Base-by-base conservation (phyloP, 2,113 vertebrate genomes). In the Thunnus thynnus region DNA sequence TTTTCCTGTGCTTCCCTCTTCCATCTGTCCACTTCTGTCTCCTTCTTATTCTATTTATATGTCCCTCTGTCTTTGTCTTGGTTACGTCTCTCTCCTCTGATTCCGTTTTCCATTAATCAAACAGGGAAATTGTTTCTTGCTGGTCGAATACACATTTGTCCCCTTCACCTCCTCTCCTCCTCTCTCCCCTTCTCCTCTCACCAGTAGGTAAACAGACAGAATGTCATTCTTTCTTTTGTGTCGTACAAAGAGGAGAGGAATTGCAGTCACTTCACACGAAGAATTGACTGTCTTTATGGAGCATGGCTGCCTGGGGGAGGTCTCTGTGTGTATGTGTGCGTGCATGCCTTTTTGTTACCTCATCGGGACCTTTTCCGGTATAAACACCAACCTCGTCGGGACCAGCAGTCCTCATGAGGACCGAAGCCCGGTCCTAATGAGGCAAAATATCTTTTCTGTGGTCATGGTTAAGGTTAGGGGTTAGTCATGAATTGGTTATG, bases 261-360 rank as follows among this genome's bases (percentile, higher is more conserved):
- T 84, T 83, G 83, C 83, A 84, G 71, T 90, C 78, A 87, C 76
- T 86, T 87, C 79, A 80, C 79, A 81, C 61, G 68, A 90, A 85
- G 82, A 90, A 90, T 83, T 86, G 76, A 82, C 81, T 78, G 87
- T 86, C 67, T 91, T 92, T 86, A 90, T 88, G 82, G 82, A 68
- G 65, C 82, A 76, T 16, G 62, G 88, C 76, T 85, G 77, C 84
- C 78, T 60, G 65, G 72, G 85, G 84, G 83, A 78, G 76, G 76
- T 66, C 52, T 66, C 52, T 75, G 63, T 65, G 70, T 77, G 32
- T 60, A 64, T 64, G 76, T 52, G 13, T 73, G 30, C n/a, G 36
- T 41, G 36, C 8, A 2, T 41, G 36, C 27, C 0, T 41, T 41
- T 41, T 41, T 41, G 8, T 9, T 41, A 41, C 36, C 36, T 41